Conservation (phyloP, 1,140 invertebrate species). For the Sinonovacula constricta region DNA sequence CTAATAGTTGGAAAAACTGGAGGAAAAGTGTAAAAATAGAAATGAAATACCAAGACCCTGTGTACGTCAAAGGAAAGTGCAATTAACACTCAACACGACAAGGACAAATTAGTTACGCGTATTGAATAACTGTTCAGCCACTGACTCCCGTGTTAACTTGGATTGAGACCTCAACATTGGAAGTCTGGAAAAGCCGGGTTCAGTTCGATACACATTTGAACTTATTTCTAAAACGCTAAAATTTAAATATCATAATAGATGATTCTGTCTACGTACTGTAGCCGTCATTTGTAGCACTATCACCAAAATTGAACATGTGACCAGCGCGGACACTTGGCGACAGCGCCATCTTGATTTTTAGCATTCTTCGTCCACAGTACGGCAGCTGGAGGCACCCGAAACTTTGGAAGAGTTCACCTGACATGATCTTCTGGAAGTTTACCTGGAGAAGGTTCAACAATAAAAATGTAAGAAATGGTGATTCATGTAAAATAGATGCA, state of each 20-base stretch:
- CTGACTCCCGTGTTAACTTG: background rate
- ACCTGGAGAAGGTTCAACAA: no score
- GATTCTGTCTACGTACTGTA: slow-evolving; percentile 6
- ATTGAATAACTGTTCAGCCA: background rate
- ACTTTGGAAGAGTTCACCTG: background rate
- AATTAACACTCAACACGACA: background rate
- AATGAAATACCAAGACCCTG: background rate
- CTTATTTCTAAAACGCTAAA: background rate
- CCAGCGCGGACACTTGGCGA: background rate
- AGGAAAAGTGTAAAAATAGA: no score
- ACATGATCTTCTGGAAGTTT: slow-evolving; percentile 7
- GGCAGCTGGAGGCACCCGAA: slow-evolving; percentile 14
- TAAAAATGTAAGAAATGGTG: no score
- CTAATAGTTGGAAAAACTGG: no score
- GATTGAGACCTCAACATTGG: background rate
- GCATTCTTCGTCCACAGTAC: slow-evolving; percentile 20
- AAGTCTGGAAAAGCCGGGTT: background rate
- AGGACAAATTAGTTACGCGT: slow-evolving; percentile 1
- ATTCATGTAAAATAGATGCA: no score
- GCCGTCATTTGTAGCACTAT: slow-evolving; percentile 11
- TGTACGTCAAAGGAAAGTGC: background rate
- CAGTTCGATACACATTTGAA: background rate
- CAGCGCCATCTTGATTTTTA: slow-evolving; percentile 5
- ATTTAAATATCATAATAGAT: background rate
- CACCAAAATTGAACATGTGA: slow-evolving; percentile 14